Conservation (phyloP, 2,113 vertebrate genomes). For the Lanius collurio region DNA sequence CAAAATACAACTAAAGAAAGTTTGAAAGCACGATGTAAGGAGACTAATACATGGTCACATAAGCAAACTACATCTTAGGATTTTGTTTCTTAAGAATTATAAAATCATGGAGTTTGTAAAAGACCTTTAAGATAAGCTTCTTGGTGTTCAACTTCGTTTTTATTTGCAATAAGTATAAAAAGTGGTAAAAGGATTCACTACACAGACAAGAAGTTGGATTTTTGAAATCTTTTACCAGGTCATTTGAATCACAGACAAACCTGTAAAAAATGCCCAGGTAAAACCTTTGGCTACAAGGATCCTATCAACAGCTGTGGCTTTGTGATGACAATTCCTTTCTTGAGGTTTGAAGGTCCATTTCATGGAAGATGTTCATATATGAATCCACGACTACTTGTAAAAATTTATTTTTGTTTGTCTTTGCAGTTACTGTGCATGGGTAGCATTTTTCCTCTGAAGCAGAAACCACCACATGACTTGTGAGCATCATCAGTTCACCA, state of each 20-base stretch:
- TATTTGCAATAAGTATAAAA: background rate
- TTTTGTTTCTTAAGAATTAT: background rate
- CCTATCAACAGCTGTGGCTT: background rate
- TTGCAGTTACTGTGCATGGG: background rate
- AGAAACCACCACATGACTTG: background rate
- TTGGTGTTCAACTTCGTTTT: background rate
- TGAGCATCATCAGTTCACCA: background rate
- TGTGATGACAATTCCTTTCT: background rate
- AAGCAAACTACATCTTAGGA: background rate
- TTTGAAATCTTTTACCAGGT: background rate
- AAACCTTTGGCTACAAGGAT: background rate
- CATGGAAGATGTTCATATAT: background rate
- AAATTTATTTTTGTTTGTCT: background rate
- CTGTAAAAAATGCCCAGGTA: background rate
- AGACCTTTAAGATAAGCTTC: background rate
- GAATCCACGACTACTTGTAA: background rate
- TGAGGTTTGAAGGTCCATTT: background rate
- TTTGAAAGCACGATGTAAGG: background rate
- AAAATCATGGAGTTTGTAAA: background rate
- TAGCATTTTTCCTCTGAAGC: background rate
- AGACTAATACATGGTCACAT: background rate
- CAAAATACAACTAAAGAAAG: background rate
- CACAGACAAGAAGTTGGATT: background rate
- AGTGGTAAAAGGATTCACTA: background rate
- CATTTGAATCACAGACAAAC: background rate